Evolutionary conservation across 2,888 invertebrate species (phyloP), one percentile per base, ranked within the genome.

Genomic region (Chloroclystis v-ata): DNA sequence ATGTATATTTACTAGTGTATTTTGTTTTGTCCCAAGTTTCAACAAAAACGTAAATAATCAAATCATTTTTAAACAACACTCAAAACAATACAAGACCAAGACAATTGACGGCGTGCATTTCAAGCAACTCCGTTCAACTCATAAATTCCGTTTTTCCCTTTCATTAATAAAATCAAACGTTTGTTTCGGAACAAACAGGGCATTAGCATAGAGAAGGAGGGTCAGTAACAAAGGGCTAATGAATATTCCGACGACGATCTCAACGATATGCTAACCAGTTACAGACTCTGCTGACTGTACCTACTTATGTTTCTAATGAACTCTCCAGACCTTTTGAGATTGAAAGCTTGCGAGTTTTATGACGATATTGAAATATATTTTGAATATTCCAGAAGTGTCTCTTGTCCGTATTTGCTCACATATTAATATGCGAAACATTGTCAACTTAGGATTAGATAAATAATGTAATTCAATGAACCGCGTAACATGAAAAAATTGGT

Each of bases 201-300:
- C 56, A 78, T 82, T 83, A 75, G 69, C 84, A 84, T 84, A 80
- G 62, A 71, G 73, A 77, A 79, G 81, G 80, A 81, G 80, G 82
- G 82, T 75, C 82, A 82, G 77, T 65, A 76, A 82, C 82, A 83
- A 82, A 81, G 82, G 72, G 70, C 81, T 78, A 75, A 69, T 83
- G 84, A 83, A 82, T 83, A 83, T 83, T 80, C 84, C 72, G 75
- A 69, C 76, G 67, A 63, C 71, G 65, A 74, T 75, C 79, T 78
- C 77, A 61, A 68, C 76, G 75, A 72, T 81, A 82, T 82, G 80
- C 80, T 78, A 81, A 82, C 79, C 73, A 75, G 69, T 60, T 49
- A 52, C 51, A 56, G 61, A 56, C 51, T 67, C 67, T 68, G 66
- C 61, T 56, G 61, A 63, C 64, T 57, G 54, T 65, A 61, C 65